These are phyloP conservation scores for Butorides virescens DNA, from an alignment of 2,113 vertebrate species.

Conservation along the genomic window DNA sequence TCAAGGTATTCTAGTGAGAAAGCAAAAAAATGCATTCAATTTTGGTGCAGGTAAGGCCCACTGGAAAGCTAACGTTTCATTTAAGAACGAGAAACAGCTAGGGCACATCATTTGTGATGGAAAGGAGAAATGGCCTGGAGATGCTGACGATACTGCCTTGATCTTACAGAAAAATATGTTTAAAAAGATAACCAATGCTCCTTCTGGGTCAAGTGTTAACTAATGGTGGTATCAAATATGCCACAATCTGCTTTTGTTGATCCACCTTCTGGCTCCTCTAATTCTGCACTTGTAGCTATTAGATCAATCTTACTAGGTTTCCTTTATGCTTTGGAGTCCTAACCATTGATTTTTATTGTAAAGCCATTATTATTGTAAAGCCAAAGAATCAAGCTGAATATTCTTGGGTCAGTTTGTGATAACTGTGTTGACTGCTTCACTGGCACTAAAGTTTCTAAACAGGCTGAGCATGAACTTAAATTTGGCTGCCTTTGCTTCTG, in stretches of 20 bases:
- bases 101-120: not conserved
- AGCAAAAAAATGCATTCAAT: not conserved
- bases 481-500: slow-evolving; percentile 28
- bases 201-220: not conserved
- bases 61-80: not conserved
- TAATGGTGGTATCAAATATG: not conserved
- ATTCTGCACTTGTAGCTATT: not conserved
- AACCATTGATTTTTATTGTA: slow-evolving; percentile 4
- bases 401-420: not conserved
- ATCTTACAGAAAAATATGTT: not conserved
- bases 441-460: not conserved
- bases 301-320: not conserved
- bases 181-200: not conserved
- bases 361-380: not conserved
- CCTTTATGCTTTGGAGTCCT: not conserved
- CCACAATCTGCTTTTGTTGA: not conserved
- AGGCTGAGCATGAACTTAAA: not conserved
- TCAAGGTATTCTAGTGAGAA: not conserved
- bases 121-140: not conserved
- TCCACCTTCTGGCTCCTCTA: not conserved
- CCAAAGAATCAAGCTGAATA: not conserved
- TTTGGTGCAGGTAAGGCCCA: not conserved
- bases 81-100: not conserved
- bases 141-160: not conserved
- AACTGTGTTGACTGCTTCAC: not conserved